Conservation (phyloP, 2,113 vertebrate species). For the Typhlomys cinereus region DNA sequence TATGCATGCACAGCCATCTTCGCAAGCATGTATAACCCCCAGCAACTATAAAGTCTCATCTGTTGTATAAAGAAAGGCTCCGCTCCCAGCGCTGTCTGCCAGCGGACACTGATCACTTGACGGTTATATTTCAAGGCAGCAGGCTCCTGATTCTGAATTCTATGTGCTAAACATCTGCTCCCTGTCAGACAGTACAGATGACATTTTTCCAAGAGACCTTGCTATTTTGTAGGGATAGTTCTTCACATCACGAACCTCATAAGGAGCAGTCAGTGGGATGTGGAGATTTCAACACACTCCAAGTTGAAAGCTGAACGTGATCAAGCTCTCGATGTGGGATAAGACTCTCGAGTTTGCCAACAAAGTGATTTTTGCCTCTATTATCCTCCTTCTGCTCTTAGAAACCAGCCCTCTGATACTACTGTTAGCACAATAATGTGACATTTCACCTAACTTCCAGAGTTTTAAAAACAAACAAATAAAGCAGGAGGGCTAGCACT, state of each 20-base stretch:
- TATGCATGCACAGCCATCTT: constrained; percentile 60
- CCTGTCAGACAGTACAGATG: constrained; percentile 62
- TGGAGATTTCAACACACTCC: background rate
- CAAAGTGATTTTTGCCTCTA: background rate
- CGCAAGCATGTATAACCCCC: constrained; percentile 72
- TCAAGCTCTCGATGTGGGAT: background rate
- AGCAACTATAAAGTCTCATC: constrained; percentile 69
- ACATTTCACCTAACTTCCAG: background rate
- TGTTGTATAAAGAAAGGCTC: constrained; percentile 65
- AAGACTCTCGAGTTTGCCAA: constrained; percentile 11
- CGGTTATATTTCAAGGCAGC: constrained; percentile 65
- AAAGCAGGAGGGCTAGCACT: background rate
- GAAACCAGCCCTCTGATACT: background rate
- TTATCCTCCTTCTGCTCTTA: fast-evolving
- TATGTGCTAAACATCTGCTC: constrained; percentile 42
- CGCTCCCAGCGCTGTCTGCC: constrained; percentile 66
- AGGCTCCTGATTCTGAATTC: constrained; percentile 62
- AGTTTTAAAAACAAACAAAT: background rate
- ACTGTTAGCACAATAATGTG: background rate
- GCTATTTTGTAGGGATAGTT: constrained; percentile 24
- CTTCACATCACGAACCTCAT: constrained; percentile 3
- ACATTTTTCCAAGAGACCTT: constrained; percentile 35
- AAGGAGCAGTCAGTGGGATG: background rate
- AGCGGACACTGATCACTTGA: constrained; percentile 57
- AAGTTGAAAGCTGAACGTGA: background rate